Evolutionary conservation across 2,797 vertebrate species (phyloP).

Genomic region (Selene dorsalis): DNA sequence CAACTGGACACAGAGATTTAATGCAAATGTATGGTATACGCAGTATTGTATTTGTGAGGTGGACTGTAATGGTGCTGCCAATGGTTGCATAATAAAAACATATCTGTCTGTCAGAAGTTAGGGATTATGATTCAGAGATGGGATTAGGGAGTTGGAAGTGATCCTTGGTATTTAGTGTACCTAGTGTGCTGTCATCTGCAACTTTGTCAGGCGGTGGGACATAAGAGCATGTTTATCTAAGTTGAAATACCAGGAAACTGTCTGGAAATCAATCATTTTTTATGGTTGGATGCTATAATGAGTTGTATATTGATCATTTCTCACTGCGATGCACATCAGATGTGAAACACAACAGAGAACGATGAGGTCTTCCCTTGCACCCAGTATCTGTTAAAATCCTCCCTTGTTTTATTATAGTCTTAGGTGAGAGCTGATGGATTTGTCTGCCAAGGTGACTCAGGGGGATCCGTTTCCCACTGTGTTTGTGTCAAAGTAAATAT

Average conservation of each 20-base stretch:
- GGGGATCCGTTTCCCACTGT: constrained; percentile 37
- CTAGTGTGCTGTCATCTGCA: background rate
- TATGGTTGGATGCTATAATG: background rate
- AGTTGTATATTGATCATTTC: background rate
- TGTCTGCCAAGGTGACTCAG: constrained; percentile 51
- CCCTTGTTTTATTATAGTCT: constrained; percentile 34
- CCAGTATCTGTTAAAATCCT: background rate
- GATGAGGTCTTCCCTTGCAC: background rate
- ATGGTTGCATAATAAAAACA: background rate
- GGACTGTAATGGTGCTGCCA: background rate
- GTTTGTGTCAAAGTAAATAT: constrained; percentile 71
- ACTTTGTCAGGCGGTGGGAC: background rate
- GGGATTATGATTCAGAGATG: background rate
- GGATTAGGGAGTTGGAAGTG: background rate
- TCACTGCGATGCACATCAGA: constrained; percentile 3
- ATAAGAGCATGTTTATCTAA: background rate
- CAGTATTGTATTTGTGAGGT: background rate
- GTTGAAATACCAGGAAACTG: background rate
- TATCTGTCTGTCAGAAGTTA: background rate
- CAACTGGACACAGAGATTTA: background rate
- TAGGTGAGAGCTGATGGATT: constrained; percentile 16
- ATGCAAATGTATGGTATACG: background rate
- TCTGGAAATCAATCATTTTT: background rate
- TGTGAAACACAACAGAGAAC: background rate
- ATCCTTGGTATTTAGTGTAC: background rate